phyloP scores from a whole-genome alignment of 2,113 vertebrate genomes.

The Sinocyclocheilus maitianheensis region DNA sequence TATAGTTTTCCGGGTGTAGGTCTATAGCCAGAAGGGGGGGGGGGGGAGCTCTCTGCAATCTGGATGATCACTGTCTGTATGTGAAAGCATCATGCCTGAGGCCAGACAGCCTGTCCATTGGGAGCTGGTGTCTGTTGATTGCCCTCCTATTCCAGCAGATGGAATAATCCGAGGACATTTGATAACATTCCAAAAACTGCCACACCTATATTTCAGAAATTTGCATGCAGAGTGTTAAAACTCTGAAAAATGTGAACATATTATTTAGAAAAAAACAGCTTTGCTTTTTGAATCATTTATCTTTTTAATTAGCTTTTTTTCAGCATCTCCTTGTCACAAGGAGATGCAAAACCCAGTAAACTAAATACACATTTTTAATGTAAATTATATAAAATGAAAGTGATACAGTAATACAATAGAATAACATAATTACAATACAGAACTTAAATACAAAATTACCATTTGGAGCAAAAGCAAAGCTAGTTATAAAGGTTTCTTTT shows the following conservation, averaged over 20 bases:
- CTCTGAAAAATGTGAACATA: not conserved
- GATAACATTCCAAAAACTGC: slow-evolving; percentile 2
- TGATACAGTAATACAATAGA: not conserved
- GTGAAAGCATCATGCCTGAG: slow-evolving; percentile 26
- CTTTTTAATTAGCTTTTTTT: not conserved
- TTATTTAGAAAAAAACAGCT: too few relatives aligned
- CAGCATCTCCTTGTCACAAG: not conserved
- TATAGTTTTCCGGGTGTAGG: slow-evolving; percentile 8
- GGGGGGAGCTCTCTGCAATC: not conserved
- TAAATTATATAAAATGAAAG: not conserved
- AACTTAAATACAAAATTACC: not conserved
- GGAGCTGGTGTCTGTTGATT: slow-evolving; percentile 12
- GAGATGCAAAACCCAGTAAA: not conserved
- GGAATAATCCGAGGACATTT: not conserved
- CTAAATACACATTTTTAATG: not conserved
- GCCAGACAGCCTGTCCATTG: slow-evolving; percentile 34
- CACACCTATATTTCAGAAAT: not conserved
- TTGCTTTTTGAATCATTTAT: not conserved
- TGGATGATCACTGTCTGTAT: slow-evolving; percentile 28
- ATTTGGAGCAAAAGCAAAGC: not conserved
- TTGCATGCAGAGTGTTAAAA: not conserved
- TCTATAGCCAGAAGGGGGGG: slow-evolving; percentile 3
- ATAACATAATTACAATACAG: not conserved
- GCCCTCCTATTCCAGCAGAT: not conserved
- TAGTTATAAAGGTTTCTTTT: not conserved